A percentile compares a stretch with the other conserved stretches of the same genome.
phyloP scores from a whole-genome alignment of 2,888 invertebrate species.

The Calliphora vomitoria region DNA sequence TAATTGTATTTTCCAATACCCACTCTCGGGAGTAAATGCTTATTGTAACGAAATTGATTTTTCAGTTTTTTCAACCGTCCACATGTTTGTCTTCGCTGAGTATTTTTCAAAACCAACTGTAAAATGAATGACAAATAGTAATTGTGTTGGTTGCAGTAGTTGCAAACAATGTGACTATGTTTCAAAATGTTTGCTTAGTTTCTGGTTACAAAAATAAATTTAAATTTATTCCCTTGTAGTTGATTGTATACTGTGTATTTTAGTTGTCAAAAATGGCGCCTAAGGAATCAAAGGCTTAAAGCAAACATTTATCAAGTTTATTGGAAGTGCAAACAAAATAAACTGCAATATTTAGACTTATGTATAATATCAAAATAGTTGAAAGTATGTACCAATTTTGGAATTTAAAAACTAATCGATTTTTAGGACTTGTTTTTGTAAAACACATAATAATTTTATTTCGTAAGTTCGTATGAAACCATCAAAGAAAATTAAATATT shows the following conservation, averaged over 20 bases:
- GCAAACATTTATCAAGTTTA: conserved; percentile 49
- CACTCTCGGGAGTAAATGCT: background rate
- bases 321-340: background rate
- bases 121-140: conserved; percentile 40
- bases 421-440: background rate
- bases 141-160: conserved; percentile 60
- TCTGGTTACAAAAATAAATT: conserved; percentile 46
- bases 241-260: conserved; percentile 4
- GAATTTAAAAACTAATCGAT: background rate
- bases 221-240: conserved; percentile 38
- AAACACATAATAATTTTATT: no score
- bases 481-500: no score
- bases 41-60: conserved; percentile 38
- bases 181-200: conserved; percentile 27
- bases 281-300: conserved; percentile 38
- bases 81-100: background rate
- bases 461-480: no score
- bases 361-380: no score
- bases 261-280: conserved; percentile 61
- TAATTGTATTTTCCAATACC: background rate
- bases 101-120: background rate
- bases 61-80: background rate
- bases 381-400: no score
- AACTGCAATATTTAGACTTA: background rate
- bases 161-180: conserved; percentile 16